Evolutionary conservation across 1,140 invertebrate species (phyloP).

Genomic region (Euwallacea fornicatus): DNA sequence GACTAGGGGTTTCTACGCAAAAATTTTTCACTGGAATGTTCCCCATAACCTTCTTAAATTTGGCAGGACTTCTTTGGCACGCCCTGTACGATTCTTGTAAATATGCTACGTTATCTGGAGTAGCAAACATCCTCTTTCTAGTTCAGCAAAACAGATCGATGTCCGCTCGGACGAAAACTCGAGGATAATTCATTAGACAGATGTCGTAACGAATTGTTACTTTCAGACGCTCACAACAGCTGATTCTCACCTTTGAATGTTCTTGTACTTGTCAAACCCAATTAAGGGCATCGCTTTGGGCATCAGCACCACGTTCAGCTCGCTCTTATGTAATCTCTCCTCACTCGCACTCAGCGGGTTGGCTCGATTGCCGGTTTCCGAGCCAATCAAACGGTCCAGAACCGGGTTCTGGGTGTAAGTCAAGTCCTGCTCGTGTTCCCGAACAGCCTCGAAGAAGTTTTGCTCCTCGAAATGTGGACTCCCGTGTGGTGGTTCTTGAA

Average conservation of each 20-base stretch:
- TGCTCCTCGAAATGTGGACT: neutral
- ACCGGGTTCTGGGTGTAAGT: constrained; percentile 17
- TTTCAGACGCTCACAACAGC: neutral
- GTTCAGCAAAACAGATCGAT: too few relatives aligned
- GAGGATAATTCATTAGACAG: too few relatives aligned
- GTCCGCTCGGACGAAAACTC: too few relatives aligned
- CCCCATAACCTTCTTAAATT: too few relatives aligned
- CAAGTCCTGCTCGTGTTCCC: constrained; percentile 1
- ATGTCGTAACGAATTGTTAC: neutral
- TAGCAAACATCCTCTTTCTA: too few relatives aligned
- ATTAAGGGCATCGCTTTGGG: constrained; percentile 52
- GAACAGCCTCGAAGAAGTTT: neutral
- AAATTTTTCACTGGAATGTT: too few relatives aligned
- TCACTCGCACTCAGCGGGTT: constrained; percentile 10
- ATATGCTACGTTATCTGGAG: too few relatives aligned
- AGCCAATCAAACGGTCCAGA: constrained; percentile 15
- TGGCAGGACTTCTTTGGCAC: too few relatives aligned
- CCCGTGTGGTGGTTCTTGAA: constrained; percentile 10
- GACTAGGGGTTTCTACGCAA: too few relatives aligned
- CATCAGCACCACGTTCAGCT: constrained; percentile 51
- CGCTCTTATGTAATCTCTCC: constrained; percentile 45
- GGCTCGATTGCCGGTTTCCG: neutral
- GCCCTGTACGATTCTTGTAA: too few relatives aligned
- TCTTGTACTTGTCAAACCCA: constrained; percentile 52
- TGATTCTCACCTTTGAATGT: constrained; percentile 43